Percentiles rank a stretch among this genome's conserved stretches.
These are phyloP conservation scores for Spodoptera litura DNA, from an alignment of 1,140 invertebrate species.

Conservation along the genomic window DNA sequence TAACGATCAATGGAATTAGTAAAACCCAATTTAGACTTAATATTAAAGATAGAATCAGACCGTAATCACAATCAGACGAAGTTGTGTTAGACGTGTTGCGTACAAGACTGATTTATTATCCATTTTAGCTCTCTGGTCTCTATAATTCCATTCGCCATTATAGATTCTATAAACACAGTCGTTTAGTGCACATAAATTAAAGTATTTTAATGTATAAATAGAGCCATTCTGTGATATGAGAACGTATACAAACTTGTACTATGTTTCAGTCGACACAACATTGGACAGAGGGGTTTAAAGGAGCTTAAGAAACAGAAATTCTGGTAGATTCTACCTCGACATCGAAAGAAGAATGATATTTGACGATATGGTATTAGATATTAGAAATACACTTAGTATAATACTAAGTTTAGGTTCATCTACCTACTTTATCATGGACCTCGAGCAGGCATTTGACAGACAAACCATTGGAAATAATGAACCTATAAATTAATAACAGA, in stretches of 20 bases:
- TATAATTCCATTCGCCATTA: constrained; percentile 25
- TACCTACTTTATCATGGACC: constrained; percentile 1
- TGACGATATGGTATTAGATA: constrained; percentile 28
- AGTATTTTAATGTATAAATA: constrained; percentile 27
- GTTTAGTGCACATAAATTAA: constrained; percentile 26
- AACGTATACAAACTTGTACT: constrained; percentile 69
- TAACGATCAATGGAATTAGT: constrained; percentile 32
- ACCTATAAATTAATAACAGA: neutral
- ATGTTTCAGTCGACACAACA: constrained; percentile 49
- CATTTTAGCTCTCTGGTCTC: no score
- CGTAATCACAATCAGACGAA: no score
- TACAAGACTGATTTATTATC: no score
- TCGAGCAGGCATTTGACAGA: neutral
- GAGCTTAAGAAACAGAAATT: constrained; percentile 1
- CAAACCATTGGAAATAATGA: neutral
- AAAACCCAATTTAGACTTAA: neutral
- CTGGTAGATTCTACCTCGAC: constrained; percentile 9
- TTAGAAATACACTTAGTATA: constrained; percentile 12
- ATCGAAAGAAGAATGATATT: constrained; percentile 27
- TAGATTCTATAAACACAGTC: constrained; percentile 21
- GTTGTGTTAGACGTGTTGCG: no score
- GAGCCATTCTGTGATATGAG: constrained; percentile 60
- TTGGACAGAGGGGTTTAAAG: constrained; percentile 10
- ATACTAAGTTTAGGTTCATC: constrained; percentile 2
- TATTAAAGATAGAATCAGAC: neutral